These are phyloP conservation scores for Diglossa brunneiventris DNA, from an alignment of 2,113 vertebrate species.

Conservation along the genomic window DNA sequence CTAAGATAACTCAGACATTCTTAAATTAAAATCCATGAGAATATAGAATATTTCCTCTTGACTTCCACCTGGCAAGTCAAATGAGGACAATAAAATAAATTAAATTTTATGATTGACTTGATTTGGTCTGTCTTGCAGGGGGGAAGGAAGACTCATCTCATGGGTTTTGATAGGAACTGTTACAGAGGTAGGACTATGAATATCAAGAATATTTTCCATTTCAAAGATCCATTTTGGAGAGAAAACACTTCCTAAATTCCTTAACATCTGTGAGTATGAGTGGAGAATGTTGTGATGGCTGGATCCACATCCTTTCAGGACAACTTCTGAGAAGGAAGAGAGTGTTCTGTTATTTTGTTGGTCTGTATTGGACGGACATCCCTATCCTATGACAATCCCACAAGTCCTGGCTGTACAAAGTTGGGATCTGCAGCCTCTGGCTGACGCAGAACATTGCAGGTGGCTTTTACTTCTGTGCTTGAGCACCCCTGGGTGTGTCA, in stretches of 20 bases:
- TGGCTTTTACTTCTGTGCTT: neutral
- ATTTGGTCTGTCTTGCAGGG: neutral
- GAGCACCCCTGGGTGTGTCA: neutral
- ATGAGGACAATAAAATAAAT: neutral
- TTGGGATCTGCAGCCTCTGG: neutral
- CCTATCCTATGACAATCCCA: neutral
- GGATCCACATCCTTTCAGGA: neutral
- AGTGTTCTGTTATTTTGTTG: neutral
- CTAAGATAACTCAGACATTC: neutral
- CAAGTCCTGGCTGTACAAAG: neutral
- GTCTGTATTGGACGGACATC: neutral
- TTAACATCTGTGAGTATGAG: neutral
- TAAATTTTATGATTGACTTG: neutral
- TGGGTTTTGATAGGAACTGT: neutral
- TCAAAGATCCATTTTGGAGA: neutral
- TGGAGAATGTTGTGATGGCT: neutral
- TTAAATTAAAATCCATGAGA: conserved; percentile 1
- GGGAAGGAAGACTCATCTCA: neutral
- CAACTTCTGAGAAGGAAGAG: neutral
- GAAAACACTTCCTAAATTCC: neutral
- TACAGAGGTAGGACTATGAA: neutral
- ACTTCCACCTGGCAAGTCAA: neutral
- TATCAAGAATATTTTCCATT: neutral
- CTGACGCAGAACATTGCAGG: rapidly evolving
- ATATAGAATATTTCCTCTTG: neutral